Base-by-base conservation (phyloP, 1,140 invertebrate genomes). In the Zaprionus ghesquierei region DNA sequence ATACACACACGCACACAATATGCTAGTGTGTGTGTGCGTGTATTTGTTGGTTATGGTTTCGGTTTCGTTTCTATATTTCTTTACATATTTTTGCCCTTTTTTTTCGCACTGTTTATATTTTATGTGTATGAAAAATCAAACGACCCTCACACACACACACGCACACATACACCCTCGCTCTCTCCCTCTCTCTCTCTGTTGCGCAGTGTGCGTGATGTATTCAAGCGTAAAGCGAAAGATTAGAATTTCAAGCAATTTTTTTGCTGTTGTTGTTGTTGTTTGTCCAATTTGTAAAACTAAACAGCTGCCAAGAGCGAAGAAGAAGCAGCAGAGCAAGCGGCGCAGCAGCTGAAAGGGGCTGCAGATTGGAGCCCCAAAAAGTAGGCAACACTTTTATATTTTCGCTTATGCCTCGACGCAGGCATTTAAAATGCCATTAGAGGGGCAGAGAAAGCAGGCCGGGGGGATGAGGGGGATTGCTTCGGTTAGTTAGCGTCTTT, bases 171-270 rank as follows among this genome's bases (percentile, higher is more conserved):
- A n/a, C 31, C 2, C 10, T 5, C 35, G 5, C 6, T 38, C 35
- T 15, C n/a, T 13, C n/a, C 15, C 35, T 41, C 35, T 38, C 35
- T 38, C 3, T 13, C 13, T 41, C 35, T 41, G 2, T 8, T 38
- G 3, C 58, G 8, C 29, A 13, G 20, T 18, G 59, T 54, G 46
- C 60, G 71, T 74, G 59, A 69, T 59, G 71, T 70, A 87, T 72
- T 86, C 82, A 86, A 87, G 82, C 84, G 82, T 86, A 46, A 86
- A 86, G 71, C 68, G 77, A 79, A 69, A 87, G 82, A 86, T 86
- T 86, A 86, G 82, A 86, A 78, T 79, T 87, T 81, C 75, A 76
- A 81, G 66, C 64, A 76, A 86, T 81, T 86, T 84, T 82, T 69
- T 44, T 65, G 6, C 15, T 63, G 15, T 33, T 63, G 58, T 58